phyloP scores from a whole-genome alignment of 2,113 vertebrate genomes.

The Hemicordylus capensis region DNA sequence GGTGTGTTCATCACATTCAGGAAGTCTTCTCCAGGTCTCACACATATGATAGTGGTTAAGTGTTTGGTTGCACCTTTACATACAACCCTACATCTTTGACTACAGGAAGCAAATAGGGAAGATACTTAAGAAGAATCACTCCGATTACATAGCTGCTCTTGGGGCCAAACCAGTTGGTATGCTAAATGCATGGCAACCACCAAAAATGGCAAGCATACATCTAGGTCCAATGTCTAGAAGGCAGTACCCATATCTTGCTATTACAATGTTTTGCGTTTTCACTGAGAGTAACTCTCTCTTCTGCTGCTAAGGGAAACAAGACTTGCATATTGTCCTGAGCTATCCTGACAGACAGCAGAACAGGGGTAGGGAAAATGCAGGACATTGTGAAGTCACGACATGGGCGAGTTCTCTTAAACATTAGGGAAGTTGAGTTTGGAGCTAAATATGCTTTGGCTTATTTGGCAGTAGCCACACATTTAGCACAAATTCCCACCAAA shows the following conservation, averaged over 20 bases:
- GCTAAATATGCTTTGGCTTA: too few species aligned
- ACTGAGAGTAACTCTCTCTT: too few species aligned
- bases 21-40: not conserved
- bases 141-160: not conserved
- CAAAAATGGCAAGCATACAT: not conserved
- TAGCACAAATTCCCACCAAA: not conserved
- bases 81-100: not conserved
- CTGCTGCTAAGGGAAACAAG: too few species aligned
- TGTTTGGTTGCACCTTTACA: not conserved
- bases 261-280: not conserved
- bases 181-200: not conserved
- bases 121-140: not conserved
- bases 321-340: too few species aligned
- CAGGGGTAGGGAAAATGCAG: not conserved
- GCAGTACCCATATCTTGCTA: not conserved
- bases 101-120: not conserved
- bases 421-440: too few species aligned
- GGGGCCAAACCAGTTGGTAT: not conserved
- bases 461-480: too few species aligned
- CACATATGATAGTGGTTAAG: too few species aligned
- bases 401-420: not conserved
- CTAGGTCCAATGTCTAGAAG: not conserved
- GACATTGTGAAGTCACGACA: not conserved
- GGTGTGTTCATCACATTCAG: not conserved
- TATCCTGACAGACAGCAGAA: not conserved